Evolutionary conservation across 2,797 vertebrate genomes (phyloP), one percentile per base, ranked within the genome.

Genomic region (Acipenser transmontanus): DNA sequence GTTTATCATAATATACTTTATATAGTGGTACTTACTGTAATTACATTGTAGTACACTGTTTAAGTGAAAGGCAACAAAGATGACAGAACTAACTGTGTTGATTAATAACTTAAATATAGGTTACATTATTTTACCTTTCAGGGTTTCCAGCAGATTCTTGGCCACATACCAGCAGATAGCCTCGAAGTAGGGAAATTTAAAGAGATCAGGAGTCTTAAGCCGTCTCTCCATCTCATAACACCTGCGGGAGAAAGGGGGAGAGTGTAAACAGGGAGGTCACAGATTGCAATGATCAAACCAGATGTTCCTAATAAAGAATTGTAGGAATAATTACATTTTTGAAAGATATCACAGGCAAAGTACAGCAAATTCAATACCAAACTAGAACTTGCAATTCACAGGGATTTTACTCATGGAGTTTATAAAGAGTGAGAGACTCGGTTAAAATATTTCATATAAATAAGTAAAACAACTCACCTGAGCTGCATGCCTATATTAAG

Each of bases 401-500:
- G 34, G 34, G 34, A 34, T 34, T 34, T 34, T 4, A 34, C 34
- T 34, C 34, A 1, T 34, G 34, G 34, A 34, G 34, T 34, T 3
- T 34, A 34, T 34, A 34, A 34, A 34, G 20, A 34, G 20, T 34
- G 20, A 34, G 20, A 4, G 20, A 4, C 20, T 34, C 20, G 2
- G 20, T 2, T 34, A 1, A 34, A 34, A 34, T 34, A 34, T 34
- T 34, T 34, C 1, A 34, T 34, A 4, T 34, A 34, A 34, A 57
- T 1, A 5, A 7, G 59, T 0, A 7, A 0, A 57, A 63, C 1
- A 7, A 14, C 84, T 78, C 76, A 98, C 97, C 96, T 98, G 93
- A 99, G 96, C 89, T 99, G 97, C 97, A 99, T 99, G 91, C 91
- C 92, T 80, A 99, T 99, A 78, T 98, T 98, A 78, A 99, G 96